A percentile compares a stretch with the other conserved stretches of the same genome.
Conservation (phyloP, 2,797 vertebrate species). For the Pangasius mekongensis region DNA sequence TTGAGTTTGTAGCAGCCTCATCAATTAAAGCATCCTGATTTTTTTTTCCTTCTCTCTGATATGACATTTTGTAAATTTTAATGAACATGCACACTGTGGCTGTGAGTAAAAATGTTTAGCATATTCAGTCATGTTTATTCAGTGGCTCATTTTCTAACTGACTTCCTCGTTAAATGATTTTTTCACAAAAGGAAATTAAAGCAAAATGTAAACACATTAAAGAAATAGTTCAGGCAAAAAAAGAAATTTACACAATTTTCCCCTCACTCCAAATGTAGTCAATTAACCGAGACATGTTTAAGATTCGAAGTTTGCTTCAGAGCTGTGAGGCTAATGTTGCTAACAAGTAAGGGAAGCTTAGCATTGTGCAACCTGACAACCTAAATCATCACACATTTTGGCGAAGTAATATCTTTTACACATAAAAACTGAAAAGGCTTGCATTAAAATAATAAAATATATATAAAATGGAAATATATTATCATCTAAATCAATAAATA, state of each 20-base stretch:
- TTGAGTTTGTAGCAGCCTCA: constrained; percentile 26
- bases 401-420: neutral
- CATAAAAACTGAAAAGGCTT: neutral
- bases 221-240: neutral
- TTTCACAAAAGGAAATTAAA: constrained; percentile 26
- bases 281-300: constrained; percentile 17
- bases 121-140: constrained; percentile 57
- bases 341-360: neutral
- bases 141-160: constrained; percentile 45
- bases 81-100: constrained; percentile 56
- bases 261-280: constrained; percentile 5
- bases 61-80: constrained; percentile 40
- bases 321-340: neutral
- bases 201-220: constrained; percentile 29
- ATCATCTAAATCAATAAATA: neutral
- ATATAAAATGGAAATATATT: neutral
- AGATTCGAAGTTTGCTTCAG: neutral
- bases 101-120: constrained; percentile 52
- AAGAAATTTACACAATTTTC: neutral
- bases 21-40: constrained; percentile 54
- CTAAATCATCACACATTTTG: neutral
- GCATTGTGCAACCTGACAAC: neutral
- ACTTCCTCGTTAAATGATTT: constrained; percentile 16
- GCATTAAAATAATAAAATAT: neutral
- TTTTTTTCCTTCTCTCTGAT: constrained; percentile 47